Evolutionary conservation across 1,140 invertebrate genomes (phyloP).

Genomic region (Papilio glaucus): DNA sequence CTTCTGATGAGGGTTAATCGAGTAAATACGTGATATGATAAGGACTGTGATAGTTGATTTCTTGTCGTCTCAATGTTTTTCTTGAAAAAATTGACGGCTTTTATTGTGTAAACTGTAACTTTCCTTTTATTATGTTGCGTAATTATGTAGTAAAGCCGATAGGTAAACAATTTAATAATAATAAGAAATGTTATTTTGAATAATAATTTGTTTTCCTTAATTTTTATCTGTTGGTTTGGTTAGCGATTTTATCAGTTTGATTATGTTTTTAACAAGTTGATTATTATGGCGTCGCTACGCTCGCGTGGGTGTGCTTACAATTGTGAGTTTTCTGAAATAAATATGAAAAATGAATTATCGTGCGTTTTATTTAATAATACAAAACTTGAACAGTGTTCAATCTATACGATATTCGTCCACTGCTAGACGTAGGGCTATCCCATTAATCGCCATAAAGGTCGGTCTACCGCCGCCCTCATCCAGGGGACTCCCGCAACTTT

Average conservation of each 20-base stretch:
- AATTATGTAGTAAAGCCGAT: too few species aligned
- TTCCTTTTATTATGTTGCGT: too few species aligned
- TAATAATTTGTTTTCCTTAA: not conserved
- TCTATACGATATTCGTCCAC: too few species aligned
- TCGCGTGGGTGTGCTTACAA: not conserved
- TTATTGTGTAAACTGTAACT: not conserved
- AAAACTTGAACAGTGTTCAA: not conserved
- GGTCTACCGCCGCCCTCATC: too few species aligned
- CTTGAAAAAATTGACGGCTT: not conserved
- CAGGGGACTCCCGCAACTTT: too few species aligned
- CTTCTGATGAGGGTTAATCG: not conserved
- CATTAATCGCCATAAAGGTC: too few species aligned
- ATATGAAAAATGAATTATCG: not conserved
- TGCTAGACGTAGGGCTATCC: too few species aligned
- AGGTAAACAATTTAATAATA: too few species aligned
- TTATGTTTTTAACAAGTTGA: constrained; percentile 14
- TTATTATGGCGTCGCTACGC: not conserved
- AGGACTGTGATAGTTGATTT: constrained; percentile 5
- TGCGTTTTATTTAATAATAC: not conserved
- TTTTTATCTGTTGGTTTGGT: not conserved
- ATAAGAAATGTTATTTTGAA: too few species aligned
- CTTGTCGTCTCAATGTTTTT: not conserved
- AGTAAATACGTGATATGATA: not conserved
- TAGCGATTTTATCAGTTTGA: constrained; percentile 11
- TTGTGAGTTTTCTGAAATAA: constrained; percentile 3